Evolutionary conservation across 2,888 invertebrate genomes (phyloP), one percentile per base, ranked within the genome.

Genomic region (Zaprionus obscuricornis): DNA sequence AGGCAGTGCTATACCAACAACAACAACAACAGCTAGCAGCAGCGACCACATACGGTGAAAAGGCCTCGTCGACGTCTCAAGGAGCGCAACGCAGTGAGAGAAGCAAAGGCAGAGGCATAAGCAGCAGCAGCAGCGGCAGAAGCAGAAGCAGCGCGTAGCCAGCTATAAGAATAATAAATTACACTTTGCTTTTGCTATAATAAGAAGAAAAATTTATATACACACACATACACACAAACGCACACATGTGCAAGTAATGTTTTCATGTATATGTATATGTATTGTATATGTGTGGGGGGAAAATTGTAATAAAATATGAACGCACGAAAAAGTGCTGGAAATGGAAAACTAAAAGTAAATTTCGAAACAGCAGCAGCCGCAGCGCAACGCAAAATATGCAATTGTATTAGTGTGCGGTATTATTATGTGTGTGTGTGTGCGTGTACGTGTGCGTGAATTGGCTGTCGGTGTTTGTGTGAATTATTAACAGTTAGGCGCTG

Each of bases 101-200:
- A n/a, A n/a, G 37, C 40, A 22, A 27, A 31, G 46, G 40, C 51
- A 47, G 49, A 43, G 36, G 42, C 46, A 39, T 13, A 49, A 65
- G 57, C 37, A 58, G 40, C 29, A 55, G 51, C 40, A 26, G 45
- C 26, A 52, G 59, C 31, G 39, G 39, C 34, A 22, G 54, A 43
- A 56, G 49, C 49, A 46, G 37, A 20, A 39, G 49, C 36, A 11
- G 65, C 34, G 58, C n/a, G 50, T 58, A 84, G 82, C 57, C 49
- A 75, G 84, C 78, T 79, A 84, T 84, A 82, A 86, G 85, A 82
- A 84, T 84, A 84, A 84, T 84, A 84, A 84, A 84, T 84, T 85
- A 84, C 83, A 84, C 77, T 86, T 84, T 84, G 76, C 86, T 82
- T 86, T 84, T 84, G 79, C 86, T 82, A 82, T 86, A 86, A 82